Base-by-base conservation (phyloP, 2,888 invertebrate species). In the Diadegma fenestrale region DNA sequence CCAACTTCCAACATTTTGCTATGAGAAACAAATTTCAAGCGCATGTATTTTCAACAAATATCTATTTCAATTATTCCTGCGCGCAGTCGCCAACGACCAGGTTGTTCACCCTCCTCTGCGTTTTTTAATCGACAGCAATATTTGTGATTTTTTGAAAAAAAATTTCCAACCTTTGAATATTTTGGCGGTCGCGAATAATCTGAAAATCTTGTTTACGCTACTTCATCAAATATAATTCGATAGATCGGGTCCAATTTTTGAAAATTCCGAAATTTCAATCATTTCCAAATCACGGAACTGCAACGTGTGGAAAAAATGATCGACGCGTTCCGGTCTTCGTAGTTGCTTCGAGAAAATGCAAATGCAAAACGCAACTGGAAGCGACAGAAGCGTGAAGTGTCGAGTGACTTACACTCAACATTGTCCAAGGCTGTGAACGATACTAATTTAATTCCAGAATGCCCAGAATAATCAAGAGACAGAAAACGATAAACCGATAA, bases 371-470 rank as follows among this genome's bases (percentile, higher is more conserved):
- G n/a, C n/a, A n/a, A n/a, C n/a, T n/a, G n/a, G 61, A 80, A 86
- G 85, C 58, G 73, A 79, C 84, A 82, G 84, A 86, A 88, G 87
- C 84, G 89, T 88, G 90, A 91, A 82, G 83, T 64, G 82, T 86
- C 61, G 61, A 78, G 33, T 41, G 72, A 10, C 64, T 37, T 54
- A 71, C 79, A 75, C 76, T 86, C 84, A 79, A 84, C 81, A 76
- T 86, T 85, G 80, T 73, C 84, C 92, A 91, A 91, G 92, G 91
- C 91, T 91, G 89, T 84, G 69, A 78, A 79, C 82, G 75, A 80
- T 88, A 88, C 89, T 86, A 90, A 89, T 91, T 88, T 90, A 89
- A 88, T 91, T 91, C 90, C 91, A 89, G 89, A 92, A 91, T 91
- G 84, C 86, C 75, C 77, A 71, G 43, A 63, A 54, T 76, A 41